These are phyloP conservation scores for Halotydeus destructor DNA, from an alignment of 1,140 invertebrate genomes.

Conservation along the genomic window DNA sequence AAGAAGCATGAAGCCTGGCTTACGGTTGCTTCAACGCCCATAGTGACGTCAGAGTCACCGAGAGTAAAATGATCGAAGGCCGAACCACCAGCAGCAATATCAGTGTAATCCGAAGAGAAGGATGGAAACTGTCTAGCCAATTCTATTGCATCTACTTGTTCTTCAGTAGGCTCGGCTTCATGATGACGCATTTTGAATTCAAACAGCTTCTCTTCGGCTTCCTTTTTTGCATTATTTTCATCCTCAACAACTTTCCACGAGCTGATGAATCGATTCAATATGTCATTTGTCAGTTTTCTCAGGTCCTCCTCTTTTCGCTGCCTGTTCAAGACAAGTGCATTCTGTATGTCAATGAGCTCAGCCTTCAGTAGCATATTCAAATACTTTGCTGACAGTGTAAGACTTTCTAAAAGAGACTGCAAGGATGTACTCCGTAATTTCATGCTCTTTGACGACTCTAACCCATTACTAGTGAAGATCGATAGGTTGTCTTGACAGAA, in stretches of 20 bases:
- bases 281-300: not conserved
- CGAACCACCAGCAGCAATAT: constrained; percentile 19
- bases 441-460: too few species aligned
- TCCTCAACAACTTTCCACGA: constrained; percentile 54
- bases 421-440: too few species aligned
- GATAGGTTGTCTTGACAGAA: too few species aligned
- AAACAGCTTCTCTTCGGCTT: constrained; percentile 57
- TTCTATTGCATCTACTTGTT: constrained; percentile 44
- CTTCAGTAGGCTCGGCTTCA: constrained; percentile 36
- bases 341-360: constrained; percentile 14
- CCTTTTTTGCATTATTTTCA: constrained; percentile 38
- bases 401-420: too few species aligned
- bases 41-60: too few species aligned
- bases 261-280: constrained; percentile 26
- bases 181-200: constrained; percentile 36
- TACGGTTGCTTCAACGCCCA: too few species aligned
- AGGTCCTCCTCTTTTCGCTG: constrained; percentile 18
- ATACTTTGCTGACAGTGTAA: too few species aligned
- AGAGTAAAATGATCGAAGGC: too few species aligned
- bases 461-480: too few species aligned
- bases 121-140: constrained; percentile 53
- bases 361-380: constrained; percentile 21
- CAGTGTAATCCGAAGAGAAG: constrained; percentile 34
- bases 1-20: too few species aligned
- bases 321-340: constrained; percentile 14